Evolutionary conservation across 2,113 vertebrate genomes (phyloP).

Genomic region (Embiotoca jacksoni): DNA sequence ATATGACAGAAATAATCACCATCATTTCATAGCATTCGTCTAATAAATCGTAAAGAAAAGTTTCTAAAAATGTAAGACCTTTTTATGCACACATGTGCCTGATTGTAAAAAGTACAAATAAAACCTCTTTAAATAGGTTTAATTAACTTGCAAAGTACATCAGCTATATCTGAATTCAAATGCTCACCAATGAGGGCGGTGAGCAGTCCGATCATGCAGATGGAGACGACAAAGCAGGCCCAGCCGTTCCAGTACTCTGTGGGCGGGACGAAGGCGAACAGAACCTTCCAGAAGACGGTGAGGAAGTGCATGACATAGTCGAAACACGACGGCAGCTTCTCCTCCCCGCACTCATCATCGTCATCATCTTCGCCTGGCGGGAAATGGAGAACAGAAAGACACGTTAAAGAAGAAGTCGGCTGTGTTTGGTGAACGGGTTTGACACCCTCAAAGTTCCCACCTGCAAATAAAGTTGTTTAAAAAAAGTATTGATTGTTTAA

Average conservation of each 20-base stretch:
- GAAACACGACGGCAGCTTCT: constrained; percentile 99
- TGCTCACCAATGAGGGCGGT: constrained; percentile 90
- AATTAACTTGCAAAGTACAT: too few species aligned
- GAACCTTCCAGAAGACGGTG: constrained; percentile 99
- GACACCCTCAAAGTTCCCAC: background rate
- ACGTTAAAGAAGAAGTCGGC: background rate
- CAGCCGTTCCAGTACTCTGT: constrained; percentile 99
- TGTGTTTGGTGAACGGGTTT: background rate
- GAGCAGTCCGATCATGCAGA: constrained; percentile 96
- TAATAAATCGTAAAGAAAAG: background rate
- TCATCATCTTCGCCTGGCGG: constrained; percentile 90
- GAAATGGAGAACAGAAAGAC: background rate
- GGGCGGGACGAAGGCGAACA: constrained; percentile 97
- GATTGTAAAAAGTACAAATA: too few species aligned
- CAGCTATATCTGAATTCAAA: background rate
- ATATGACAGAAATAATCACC: background rate
- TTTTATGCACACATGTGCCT: too few species aligned
- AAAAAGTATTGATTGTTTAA: too few species aligned
- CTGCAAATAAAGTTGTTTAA: too few species aligned
- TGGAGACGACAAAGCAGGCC: constrained; percentile 98
- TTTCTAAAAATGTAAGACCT: too few species aligned
- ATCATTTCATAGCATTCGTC: background rate
- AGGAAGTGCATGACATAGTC: constrained; percentile 99
- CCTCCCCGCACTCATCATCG: constrained; percentile 97
- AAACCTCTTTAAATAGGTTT: too few species aligned